Base-by-base conservation (phyloP, 2,888 invertebrate genomes). In the Bugulina stolonifera region DNA sequence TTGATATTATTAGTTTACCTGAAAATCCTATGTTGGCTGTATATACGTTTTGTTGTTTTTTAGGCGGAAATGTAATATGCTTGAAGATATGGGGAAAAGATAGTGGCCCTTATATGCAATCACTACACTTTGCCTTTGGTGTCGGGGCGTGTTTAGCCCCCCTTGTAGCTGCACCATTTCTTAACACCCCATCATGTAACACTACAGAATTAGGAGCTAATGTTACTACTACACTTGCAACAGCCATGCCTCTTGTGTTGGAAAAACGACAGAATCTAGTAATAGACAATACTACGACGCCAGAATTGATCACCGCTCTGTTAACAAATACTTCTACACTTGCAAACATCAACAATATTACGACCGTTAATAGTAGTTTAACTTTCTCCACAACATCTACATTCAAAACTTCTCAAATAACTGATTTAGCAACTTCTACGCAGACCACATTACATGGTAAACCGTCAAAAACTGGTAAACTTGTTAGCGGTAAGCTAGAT, bases 121-220 rank as follows among this genome's bases (percentile, higher is more conserved):
- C 82, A 1, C 76, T 86, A 34, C 86, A 86, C 76, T 86, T 86
- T 76, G 80, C 83, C 25, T 86, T 86, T 77, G 86, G 85, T 14
- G 75, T 86, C 23, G 86, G 86, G 23, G 85, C 85, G 0, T 85
- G 85, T 73, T 76, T 86, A 35, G 84, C 86, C 3, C 86, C 86
- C 3, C 77, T 86, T 1, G 74, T 86, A 27, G 84, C 85, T 3
- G 81, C 80, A 57, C 85, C 86, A 23, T 86, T 86, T 75, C 77
- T 84, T 14, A 54, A 32, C 23, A 29, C 64, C 5, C 10, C 18
- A 10, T 43, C 64, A 22, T 64, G 64, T 34, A 64, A 64, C 32
- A 64, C 64, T 5, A 32, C 32, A 3, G 32, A 29, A 5, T 10
- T 32, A 3, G 22, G 25, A 64, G 32, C 25, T n/a, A 32, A 32